These are phyloP conservation scores for Clusia tigrina DNA, from an alignment of 2,888 invertebrate species.

Conservation along the genomic window DNA sequence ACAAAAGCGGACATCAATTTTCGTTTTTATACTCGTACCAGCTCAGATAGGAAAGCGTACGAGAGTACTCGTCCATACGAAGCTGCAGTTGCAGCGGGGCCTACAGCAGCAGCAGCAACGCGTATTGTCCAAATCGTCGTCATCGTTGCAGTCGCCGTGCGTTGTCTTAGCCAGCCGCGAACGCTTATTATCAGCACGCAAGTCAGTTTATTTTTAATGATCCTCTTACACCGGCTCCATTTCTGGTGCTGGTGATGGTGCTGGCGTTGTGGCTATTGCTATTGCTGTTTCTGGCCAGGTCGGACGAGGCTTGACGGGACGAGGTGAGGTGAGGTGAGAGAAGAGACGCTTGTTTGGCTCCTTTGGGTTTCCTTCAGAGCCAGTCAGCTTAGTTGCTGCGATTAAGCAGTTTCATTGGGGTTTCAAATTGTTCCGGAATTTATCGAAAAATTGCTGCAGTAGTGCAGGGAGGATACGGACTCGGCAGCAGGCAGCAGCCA, in stretches of 20 bases:
- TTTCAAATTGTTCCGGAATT: slow-evolving; percentile 35
- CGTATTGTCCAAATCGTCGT: slow-evolving; percentile 42
- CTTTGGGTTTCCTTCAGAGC: too few relatives aligned
- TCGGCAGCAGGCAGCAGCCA: too few relatives aligned
- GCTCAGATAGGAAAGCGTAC: too few relatives aligned
- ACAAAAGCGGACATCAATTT: slow-evolving; percentile 54
- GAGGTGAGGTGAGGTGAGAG: too few relatives aligned
- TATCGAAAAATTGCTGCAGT: slow-evolving; percentile 34
- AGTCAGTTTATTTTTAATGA: slow-evolving; percentile 60
- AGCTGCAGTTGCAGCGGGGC: slow-evolving; percentile 10
- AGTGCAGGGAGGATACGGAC: slow-evolving; percentile 28
- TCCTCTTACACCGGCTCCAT: slow-evolving; percentile 48
- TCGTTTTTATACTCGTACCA: too few relatives aligned
- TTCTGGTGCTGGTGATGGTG: neutral
- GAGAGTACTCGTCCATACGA: slow-evolving; percentile 13
- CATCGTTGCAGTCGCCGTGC: neutral
- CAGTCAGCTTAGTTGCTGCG: too few relatives aligned
- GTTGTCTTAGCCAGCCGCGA: slow-evolving; percentile 30
- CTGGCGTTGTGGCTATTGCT: neutral
- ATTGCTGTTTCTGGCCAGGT: too few relatives aligned
- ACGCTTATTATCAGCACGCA: slow-evolving; percentile 59
- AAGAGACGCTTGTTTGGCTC: too few relatives aligned
- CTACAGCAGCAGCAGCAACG: slow-evolving; percentile 20
- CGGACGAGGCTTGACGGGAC: too few relatives aligned
- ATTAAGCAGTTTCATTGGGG: slow-evolving; percentile 11